Evolutionary conservation across 2,797 vertebrate genomes (phyloP).

Genomic region (Nannoperca obscura): DNA sequence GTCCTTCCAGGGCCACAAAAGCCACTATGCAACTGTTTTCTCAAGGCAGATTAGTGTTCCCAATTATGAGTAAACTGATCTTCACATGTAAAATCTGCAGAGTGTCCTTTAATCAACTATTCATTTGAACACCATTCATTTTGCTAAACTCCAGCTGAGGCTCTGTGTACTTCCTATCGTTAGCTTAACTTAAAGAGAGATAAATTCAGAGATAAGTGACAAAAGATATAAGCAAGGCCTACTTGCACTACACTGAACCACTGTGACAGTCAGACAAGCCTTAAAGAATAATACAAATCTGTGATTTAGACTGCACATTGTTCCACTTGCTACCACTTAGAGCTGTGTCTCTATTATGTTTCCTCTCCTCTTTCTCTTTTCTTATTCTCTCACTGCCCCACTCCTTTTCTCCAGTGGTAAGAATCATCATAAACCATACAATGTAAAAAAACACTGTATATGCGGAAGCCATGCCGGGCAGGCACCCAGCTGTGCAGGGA

Average conservation of each 20-base stretch:
- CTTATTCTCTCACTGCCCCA: background rate
- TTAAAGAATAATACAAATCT: constrained; percentile 32
- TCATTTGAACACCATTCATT: background rate
- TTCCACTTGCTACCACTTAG: constrained; percentile 18
- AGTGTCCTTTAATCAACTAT: background rate
- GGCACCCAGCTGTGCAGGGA: constrained; percentile 23
- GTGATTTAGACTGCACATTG: background rate
- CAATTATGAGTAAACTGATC: background rate
- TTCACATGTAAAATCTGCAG: background rate
- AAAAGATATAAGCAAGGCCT: background rate
- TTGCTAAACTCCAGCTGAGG: background rate
- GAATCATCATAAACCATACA: background rate
- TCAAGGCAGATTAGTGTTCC: background rate
- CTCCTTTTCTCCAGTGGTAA: background rate
- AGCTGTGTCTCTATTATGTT: constrained; percentile 2
- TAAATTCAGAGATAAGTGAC: background rate
- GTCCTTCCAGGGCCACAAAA: background rate
- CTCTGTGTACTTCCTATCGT: background rate
- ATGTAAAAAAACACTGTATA: constrained; percentile 1
- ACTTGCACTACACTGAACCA: background rate
- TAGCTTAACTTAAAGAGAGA: background rate
- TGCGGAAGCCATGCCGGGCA: constrained; percentile 33
- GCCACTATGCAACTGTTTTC: background rate
- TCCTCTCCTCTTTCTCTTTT: background rate
- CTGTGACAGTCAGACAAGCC: background rate